Evolutionary conservation across 2,888 invertebrate species (phyloP).

Genomic region (Trichacis sp.): DNA sequence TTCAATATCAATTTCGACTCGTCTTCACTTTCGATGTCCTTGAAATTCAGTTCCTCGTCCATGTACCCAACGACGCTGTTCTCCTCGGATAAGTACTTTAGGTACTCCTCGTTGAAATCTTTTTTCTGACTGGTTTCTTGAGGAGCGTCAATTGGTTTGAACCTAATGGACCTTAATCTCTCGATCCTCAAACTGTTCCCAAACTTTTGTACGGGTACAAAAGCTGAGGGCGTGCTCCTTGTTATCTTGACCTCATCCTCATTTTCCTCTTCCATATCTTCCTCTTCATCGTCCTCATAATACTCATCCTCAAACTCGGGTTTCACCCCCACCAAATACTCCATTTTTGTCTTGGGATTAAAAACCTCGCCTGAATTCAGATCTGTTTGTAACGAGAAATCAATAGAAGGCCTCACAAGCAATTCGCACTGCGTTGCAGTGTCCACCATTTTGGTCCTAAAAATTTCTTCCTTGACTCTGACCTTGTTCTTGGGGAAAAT

Average conservation of each 20-base stretch:
- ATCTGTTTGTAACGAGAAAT: conserved; percentile 34
- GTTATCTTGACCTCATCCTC: not conserved
- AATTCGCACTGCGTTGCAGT: conserved; percentile 56
- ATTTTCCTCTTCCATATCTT: conserved; percentile 6
- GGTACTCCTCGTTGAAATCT: conserved; percentile 51
- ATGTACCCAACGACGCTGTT: conserved; percentile 60
- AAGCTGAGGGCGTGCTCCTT: conserved; percentile 50
- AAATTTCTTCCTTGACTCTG: no score
- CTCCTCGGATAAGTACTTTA: conserved; percentile 62
- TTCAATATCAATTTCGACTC: not conserved
- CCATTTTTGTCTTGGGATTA: conserved; percentile 36
- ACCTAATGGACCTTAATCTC: conserved; percentile 62
- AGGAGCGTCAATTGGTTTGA: conserved; percentile 54
- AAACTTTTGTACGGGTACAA: conserved; percentile 60
- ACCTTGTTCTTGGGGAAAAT: conserved; percentile 13
- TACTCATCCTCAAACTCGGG: conserved; percentile 34
- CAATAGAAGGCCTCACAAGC: conserved; percentile 35
- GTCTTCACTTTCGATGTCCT: conserved; percentile 63
- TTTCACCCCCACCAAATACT: conserved; percentile 51
- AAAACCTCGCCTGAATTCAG: no score
- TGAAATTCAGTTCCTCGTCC: conserved; percentile 61
- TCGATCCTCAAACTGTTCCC: conserved; percentile 55
- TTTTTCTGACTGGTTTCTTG: conserved; percentile 6
- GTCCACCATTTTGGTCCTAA: conserved; percentile 47
- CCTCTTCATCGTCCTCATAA: conserved; percentile 29